phyloP scores from a whole-genome alignment of 2,113 vertebrate species.

The Rhipidura dahli region DNA sequence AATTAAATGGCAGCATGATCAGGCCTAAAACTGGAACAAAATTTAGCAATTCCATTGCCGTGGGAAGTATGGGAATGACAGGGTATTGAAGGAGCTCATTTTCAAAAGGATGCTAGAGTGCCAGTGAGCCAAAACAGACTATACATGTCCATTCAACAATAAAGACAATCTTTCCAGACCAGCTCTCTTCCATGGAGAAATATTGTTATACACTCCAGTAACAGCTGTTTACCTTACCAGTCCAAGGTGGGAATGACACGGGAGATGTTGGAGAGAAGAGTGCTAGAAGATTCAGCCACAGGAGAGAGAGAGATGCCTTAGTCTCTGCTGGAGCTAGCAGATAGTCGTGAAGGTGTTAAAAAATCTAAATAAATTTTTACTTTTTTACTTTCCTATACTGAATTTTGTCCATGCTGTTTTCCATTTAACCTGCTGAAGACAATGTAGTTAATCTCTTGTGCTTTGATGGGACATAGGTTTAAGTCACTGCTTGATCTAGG shows the following conservation, averaged over 20 bases:
- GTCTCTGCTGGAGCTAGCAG: not conserved
- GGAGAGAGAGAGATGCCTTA: not conserved
- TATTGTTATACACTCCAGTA: not conserved
- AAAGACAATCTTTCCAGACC: not conserved
- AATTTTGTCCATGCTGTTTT: not conserved
- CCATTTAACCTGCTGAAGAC: not conserved
- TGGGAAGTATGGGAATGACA: not conserved
- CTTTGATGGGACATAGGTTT: not conserved
- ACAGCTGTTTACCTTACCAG: not conserved
- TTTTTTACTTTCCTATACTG: not conserved
- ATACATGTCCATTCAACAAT: not conserved
- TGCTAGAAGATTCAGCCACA: not conserved
- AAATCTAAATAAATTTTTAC: not conserved
- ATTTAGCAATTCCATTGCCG: not conserved
- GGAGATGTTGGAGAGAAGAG: not conserved
- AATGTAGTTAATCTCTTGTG: not conserved
- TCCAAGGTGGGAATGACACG: not conserved
- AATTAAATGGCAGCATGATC: not conserved
- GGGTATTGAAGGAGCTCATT: not conserved
- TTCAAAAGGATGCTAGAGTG: not conserved
- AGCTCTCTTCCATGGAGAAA: not conserved
- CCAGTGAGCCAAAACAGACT: not conserved
- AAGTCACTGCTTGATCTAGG: not conserved
- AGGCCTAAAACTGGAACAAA: not conserved
- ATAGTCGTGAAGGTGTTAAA: not conserved